Evolutionary conservation across 2,888 invertebrate species (phyloP), one percentile per base, ranked within the genome.

Genomic region (Bedellia somnulentella): DNA sequence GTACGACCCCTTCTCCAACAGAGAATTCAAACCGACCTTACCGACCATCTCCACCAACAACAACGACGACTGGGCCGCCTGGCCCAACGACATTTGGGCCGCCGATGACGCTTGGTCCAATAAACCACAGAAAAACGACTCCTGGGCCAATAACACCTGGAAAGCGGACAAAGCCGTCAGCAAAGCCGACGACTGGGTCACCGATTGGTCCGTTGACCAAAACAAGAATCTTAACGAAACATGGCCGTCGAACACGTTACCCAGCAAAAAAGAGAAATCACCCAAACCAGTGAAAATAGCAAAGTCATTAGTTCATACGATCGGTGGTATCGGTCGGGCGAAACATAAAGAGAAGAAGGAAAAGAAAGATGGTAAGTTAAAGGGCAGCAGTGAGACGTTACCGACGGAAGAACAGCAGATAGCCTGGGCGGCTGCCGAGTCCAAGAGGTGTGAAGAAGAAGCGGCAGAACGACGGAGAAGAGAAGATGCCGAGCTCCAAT

Each of bases 381-480:
- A 44, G 42, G 41, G 10, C 41, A 44, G 14, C 26, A 33, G 45
- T 2, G 60, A 55, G 38, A 32, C 43, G 8, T 31, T 68, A 11
- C 63, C 80, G 1, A 68, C 75, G 1, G 86, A 87, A 52, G 84
- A 85, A 45, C 79, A 83, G 52, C 87, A 87, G 58, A 58, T 86
- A 52, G 85, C 82, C 11, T 87, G 87, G 87, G 88, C 87, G 3
- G 83, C 83, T 9, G 73, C 80, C 15, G 86, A 87, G 52, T 86
- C 87, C 41, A 56, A 81, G 33, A 66, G 78, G 16, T 57, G 82
- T 22, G 82, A 86, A 50, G 80, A 79, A 35, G 81, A 82, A 41
- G 71, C 82, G 10, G 79, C 79, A 36, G 77, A 66, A 30, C 62
- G 80, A 38, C 63, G 80, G 27, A 62, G 79, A 31, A 80, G 73